Evolutionary conservation across 1,140 invertebrate species (phyloP).

Genomic region (Riptortus pedestris): DNA sequence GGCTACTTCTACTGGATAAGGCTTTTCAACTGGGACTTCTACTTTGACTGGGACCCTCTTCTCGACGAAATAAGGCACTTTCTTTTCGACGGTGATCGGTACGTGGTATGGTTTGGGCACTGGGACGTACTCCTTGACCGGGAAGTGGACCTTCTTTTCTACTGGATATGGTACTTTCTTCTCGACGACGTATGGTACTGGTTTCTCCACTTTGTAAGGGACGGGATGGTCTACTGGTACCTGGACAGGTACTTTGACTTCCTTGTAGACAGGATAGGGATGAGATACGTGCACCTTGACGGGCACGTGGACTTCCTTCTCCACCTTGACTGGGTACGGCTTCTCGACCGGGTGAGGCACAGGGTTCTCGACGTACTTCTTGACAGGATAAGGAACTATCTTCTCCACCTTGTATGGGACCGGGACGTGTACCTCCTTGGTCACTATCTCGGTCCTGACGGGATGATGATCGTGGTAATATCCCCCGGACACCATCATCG

Average conservation of each 20-base stretch:
- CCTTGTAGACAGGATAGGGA: background rate
- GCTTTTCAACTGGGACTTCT: background rate
- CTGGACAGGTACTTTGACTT: conserved; percentile 32
- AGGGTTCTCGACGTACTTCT: background rate
- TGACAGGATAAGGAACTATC: background rate
- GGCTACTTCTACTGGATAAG: background rate
- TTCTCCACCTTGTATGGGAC: background rate
- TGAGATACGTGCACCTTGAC: background rate
- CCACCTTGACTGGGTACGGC: background rate
- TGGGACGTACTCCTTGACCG: background rate
- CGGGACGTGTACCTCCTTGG: background rate
- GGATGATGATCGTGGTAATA: too few species aligned
- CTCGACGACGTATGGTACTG: background rate
- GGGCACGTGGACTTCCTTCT: background rate
- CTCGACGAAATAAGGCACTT: background rate
- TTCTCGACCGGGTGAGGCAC: background rate
- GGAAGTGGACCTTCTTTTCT: background rate
- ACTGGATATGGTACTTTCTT: background rate
- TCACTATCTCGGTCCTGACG: background rate
- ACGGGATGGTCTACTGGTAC: conserved; percentile 16
- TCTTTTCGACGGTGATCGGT: background rate
- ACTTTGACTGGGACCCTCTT: background rate
- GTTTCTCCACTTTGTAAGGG: background rate
- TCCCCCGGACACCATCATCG: too few species aligned
- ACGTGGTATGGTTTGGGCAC: background rate